Base-by-base conservation (phyloP, 2,797 vertebrate species). In the Brachyalestes nurse region DNA sequence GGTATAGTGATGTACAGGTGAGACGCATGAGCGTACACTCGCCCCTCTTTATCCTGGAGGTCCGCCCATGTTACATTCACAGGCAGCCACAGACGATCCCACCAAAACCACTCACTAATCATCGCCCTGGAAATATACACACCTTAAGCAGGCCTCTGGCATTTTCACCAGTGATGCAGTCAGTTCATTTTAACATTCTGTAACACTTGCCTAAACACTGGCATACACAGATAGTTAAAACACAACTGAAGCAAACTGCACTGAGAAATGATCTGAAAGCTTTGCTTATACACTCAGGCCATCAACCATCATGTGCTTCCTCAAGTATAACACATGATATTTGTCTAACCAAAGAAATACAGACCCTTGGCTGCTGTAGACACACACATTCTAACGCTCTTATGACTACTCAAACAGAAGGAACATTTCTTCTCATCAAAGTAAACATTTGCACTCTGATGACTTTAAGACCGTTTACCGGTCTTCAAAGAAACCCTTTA, bases 11-110 rank as follows among this genome's bases (percentile, higher is more conserved):
- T 88, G 7, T 94, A 96, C 34, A 99, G 87, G 6, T 98, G 95
- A 2, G 94, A 96, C 1, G 94, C 92, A 80, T 95, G 96, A 7
- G 95, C 96, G 2, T 95, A 97, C 64, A 95, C 82, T 0, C 90
- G 88, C 2, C 92, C 96, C 9, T 97, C 93, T 0, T 75, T 90
- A 88, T 98, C 96, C 77, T 96, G 91, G 45, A 97, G 91, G 84
- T 98, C 92, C 7, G 92, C 92, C 97, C 97, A 98, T 0, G 95
- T 96, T 80, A 95, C 75, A 0, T 93, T 94, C 19, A 64, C 87
- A 61, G 97, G 97, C 83, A 98, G 93, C 97, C 97, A 99, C 78
- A 97, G 92, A 82, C 91, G 91, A 75, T 98, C 96, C 95, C 93
- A 95, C 96, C 96, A 98, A 91, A 98, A 93, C 96, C 96, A 98